phyloP scores from a whole-genome alignment of 2,113 vertebrate genomes.

The Callipepla californica region DNA sequence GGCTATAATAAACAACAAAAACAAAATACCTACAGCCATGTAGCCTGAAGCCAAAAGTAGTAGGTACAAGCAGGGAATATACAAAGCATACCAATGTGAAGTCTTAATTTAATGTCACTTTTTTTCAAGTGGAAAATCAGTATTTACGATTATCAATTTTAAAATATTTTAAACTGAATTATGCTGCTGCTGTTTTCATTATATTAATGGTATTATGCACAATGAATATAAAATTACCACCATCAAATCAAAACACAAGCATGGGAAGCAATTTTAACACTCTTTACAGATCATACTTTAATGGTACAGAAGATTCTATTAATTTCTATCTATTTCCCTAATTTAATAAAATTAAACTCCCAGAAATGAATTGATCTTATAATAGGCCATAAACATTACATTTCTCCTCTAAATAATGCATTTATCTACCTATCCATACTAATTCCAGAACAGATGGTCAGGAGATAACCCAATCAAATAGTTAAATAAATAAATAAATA shows the following conservation, averaged over 20 bases:
- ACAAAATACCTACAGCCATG: neutral
- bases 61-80: neutral
- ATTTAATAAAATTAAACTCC: conserved; percentile 18
- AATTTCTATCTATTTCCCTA: neutral
- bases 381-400: neutral
- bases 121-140: neutral
- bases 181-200: neutral
- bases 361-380: neutral
- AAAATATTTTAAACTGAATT: neutral
- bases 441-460: neutral
- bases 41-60: neutral
- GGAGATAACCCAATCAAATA: neutral
- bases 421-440: neutral
- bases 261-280: neutral
- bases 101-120: neutral
- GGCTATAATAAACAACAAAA: neutral
- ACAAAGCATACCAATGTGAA: neutral
- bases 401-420: neutral
- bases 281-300: neutral
- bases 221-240: neutral
- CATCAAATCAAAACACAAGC: neutral
- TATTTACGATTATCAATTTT: neutral
- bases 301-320: neutral
- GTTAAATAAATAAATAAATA: neutral
- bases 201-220: neutral